Evolutionary conservation across 2,888 invertebrate genomes (phyloP).

Genomic region (Noctua janthina): DNA sequence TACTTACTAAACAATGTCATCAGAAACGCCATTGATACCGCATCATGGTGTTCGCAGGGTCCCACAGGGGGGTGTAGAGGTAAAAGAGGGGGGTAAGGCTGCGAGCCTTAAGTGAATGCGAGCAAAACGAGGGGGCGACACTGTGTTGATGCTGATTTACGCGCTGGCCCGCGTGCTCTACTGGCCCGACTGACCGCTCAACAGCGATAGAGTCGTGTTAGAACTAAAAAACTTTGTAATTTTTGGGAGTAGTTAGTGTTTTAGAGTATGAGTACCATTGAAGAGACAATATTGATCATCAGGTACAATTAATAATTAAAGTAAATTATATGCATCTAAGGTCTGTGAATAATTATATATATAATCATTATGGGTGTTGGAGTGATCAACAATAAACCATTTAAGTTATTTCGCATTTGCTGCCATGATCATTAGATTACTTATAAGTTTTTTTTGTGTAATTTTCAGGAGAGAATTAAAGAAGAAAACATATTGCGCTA

Average conservation of each 20-base stretch:
- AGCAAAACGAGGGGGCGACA: conserved; percentile 86
- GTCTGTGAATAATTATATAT: background rate
- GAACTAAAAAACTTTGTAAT: background rate
- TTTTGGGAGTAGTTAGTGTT: background rate
- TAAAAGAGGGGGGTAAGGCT: conserved; percentile 35
- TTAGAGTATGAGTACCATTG: background rate
- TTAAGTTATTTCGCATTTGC: background rate
- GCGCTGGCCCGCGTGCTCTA: conserved; percentile 86
- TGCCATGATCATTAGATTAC: background rate
- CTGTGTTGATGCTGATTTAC: conserved; percentile 88
- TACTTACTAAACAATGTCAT: conserved; percentile 55
- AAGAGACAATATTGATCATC: background rate
- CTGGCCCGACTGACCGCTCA: conserved; percentile 77
- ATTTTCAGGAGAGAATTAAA: background rate
- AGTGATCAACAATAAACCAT: background rate
- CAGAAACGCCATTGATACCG: conserved; percentile 57
- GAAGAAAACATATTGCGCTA: background rate
- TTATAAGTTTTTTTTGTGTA: background rate
- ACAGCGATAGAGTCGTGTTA: conserved; percentile 68
- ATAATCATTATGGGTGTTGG: background rate
- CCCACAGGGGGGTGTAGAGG: conserved; percentile 25
- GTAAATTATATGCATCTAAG: background rate
- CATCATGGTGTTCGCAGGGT: conserved; percentile 54
- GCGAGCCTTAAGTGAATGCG: conserved; percentile 78
- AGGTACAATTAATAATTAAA: background rate